Evolutionary conservation across 2,888 invertebrate genomes (phyloP), one percentile per base, ranked within the genome.

Genomic region (Eupeodes luniger): DNA sequence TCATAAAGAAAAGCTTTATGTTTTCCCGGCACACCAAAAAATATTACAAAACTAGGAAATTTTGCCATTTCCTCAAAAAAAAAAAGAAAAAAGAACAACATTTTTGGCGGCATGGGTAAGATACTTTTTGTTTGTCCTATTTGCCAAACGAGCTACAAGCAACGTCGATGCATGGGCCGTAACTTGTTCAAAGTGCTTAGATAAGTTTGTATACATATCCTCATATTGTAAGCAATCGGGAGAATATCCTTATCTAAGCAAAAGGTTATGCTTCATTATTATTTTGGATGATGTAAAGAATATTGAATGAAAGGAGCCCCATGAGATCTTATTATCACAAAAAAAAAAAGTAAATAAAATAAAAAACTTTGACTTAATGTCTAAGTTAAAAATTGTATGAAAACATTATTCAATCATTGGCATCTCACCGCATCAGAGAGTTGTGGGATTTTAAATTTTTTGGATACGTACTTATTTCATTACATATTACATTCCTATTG

Each of bases 1-100:
- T 72, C 70, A 57, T 57, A 72, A 72, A 62, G 67, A 49, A 79
- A 83, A 83, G 86, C 83, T 86, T 75, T 69, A 67, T 70, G 64
- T 74, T 72, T 77, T 79, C 77, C 70, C 75, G 75, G 49, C 75
- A 62, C 67, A 75, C 51, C 72, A 82, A 78, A 69, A 72, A 78
- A 74, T 74, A 76, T 44, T 16, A 53, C n/a, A 69, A 3, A 61
- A 80, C 61, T 82, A 66, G 19, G 69, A 67, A 74, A 36, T 74
- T 77, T 66, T 66, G 12, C 44, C 55, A 44, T 69, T 44, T 64
- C 62, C 81, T 59, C 67, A 72, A 36, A 59, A 40, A 81, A 40
- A 81, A 19, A 19, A 27, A 27, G 27, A 40, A 40, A 40, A 40
- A 40, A 40, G 6, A 40, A 9, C 40, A 40, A 40, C 40, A 40